Base-by-base conservation (phyloP, 2,797 vertebrate species). In the Stomatorhinus walkeri region DNA sequence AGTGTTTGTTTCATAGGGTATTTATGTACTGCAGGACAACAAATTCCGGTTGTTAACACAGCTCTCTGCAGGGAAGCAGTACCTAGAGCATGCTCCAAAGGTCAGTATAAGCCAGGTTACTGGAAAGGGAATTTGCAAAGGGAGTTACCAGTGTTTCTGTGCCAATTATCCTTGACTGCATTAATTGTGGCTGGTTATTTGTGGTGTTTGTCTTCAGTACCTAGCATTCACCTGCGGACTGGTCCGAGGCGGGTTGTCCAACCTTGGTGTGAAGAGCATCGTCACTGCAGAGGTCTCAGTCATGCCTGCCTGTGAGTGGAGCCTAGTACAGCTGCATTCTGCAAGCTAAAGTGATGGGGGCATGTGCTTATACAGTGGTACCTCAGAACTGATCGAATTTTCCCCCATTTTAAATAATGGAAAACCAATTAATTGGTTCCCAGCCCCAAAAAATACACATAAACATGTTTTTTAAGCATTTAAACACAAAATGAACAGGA, bases 1-100 rank as follows among this genome's bases (percentile, higher is more conserved):
- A 43, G 51, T 87, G 28, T 54, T 89, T 89, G 19, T 91, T 90
- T 91, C 93, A 90, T 92, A 98, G 98, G 98, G 98, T 87, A 98
- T 99, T 93, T 99, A 98, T 90, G 98, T 98, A 88, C 97, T 98
- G 90, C 98, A 99, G 92, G 98, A 99, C 92, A 98, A 98, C 92
- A 98, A 97, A 93, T 98, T 98, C 91, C 95, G 97, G 46, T 93
- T 98, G 76, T 94, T 99, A 92, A 97, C 94, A 91, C 97, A 98
- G 89, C 97, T 98, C 92, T 98, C 98, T 90, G 94, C 96, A 89
- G 97, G 97, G 90, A 99, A 98, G 92, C 98, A 99, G 91, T 97
- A 98, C 93, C 94, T 99, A 95, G 98, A 98, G 90, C 96, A 97
- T 40, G 97, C 97, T 54, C 98, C 98, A 76, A 99, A 98, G 98